Evolutionary conservation across 2,797 vertebrate species (phyloP), one percentile per base, ranked within the genome.

Genomic region (Galaxias olidus): DNA sequence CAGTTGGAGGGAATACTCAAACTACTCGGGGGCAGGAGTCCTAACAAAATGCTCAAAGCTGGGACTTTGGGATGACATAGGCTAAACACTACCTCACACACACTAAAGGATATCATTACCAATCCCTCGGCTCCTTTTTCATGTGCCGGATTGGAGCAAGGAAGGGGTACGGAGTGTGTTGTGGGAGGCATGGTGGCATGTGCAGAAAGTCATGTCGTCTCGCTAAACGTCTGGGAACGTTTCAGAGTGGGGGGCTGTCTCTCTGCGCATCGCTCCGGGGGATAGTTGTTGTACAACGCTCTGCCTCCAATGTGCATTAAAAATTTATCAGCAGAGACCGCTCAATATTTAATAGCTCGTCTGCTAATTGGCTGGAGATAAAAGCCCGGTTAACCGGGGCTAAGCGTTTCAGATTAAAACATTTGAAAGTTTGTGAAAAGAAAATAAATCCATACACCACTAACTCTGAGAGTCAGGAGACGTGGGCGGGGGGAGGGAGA

Each of bases 321-420:
- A 78, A 67, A 78, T 81, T 43, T 70, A 81, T 81, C 74, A 54
- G 66, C 61, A 59, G 56, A 46, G 72, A 58, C 74, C 43, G 59
- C 72, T 84, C 59, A 79, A 78, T 84, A 66, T 77, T 77, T 81
- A 72, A 84, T 79, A 71, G 77, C 62, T 61, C 64, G 47, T 63
- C 53, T 68, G 72, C 78, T 81, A 79, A 83, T 79, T 79, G 76
- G 74, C 70, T 71, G 62, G 59, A 68, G 76, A 79, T 79, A 75
- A 81, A 77, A 77, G 76, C 59, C 55, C 61, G 63, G 47, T 81
- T 69, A 83, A 81, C 71, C 72, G 68, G 30, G 81, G 68, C 74
- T 77, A 77, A 84, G 66, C 50, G 66, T 74, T 79, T 81, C 66
- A 66, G 52, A 77, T 81, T 71, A 77, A 81, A 79, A 76, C 67